These are phyloP conservation scores for Cyprinus carpio DNA, from an alignment of 2,113 vertebrate genomes.

Conservation along the genomic window DNA sequence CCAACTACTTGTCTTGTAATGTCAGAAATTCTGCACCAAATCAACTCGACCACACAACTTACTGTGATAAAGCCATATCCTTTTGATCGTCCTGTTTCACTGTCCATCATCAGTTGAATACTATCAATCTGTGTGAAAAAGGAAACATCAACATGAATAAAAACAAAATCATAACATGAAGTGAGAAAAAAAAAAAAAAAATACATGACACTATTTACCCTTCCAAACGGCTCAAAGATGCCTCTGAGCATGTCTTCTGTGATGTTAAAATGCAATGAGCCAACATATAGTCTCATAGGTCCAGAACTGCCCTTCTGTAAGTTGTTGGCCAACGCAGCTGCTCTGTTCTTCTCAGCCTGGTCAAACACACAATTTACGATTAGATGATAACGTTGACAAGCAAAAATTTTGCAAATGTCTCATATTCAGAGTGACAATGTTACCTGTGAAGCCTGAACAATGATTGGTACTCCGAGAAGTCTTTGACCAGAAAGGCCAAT, in stretches of 20 bases:
- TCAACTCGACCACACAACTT: constrained; percentile 57
- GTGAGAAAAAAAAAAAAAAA: background rate
- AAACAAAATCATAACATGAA: background rate
- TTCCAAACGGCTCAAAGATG: constrained; percentile 96
- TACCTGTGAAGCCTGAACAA: constrained; percentile 97
- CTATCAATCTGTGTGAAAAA: constrained; percentile 82
- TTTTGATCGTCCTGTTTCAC: constrained; percentile 92
- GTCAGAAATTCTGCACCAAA: background rate
- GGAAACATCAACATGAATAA: background rate
- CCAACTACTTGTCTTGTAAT: background rate
- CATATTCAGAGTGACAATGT: background rate
- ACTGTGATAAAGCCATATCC: constrained; percentile 98
- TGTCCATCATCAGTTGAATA: constrained; percentile 98
- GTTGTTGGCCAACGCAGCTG: constrained; percentile 92
- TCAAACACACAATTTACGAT: background rate
- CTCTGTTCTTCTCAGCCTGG: constrained; percentile 96
- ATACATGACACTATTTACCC: constrained; percentile 72
- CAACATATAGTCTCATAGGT: constrained; percentile 93
- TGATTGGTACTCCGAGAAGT: constrained; percentile 94
- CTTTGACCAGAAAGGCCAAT: constrained; percentile 95
- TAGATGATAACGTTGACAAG: background rate
- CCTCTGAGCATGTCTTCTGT: constrained; percentile 97
- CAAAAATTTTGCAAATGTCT: background rate
- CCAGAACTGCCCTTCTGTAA: constrained; percentile 90
- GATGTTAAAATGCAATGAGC: constrained; percentile 96